Base-by-base conservation (phyloP, 2,888 invertebrate species). In the Synergus itoensis region DNA sequence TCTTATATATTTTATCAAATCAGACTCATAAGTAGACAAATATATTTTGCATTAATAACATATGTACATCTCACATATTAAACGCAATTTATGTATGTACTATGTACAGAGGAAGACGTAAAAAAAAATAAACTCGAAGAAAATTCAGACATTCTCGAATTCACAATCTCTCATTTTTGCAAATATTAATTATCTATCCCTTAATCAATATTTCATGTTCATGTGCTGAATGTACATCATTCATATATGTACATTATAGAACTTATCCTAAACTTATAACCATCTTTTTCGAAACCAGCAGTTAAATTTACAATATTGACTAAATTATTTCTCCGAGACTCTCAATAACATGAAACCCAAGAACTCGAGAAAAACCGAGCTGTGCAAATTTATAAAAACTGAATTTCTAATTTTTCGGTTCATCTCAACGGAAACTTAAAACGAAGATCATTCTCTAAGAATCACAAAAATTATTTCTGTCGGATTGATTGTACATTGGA, bases 111-210 rank as follows among this genome's bases (percentile, higher is more conserved):
- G 83, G 82, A 84, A 84, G 84, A 83, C 83, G 76, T 84, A 84
- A 84, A 81, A 83, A 83, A 84, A 84, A 85, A 81, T 81, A 86
- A 85, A 82, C 81, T 81, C 79, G 79, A 80, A 81, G 81, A 81
- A 80, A 78, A 57, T 83, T 64, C 82, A 82, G 86, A 85, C 81
- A 86, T 84, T 81, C 75, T 83, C 82, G 84, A 83, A 82, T 78
- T 83, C 45, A 45, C 80, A 73, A 76, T 80, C 64, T 76, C 65
- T 73, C 36, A 16, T 53, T 11, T 48, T 40, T 48, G n/a, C 36
- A 36, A 53, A 48, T 36, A 36, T 28, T 16, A 53, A 48, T 73
- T n/a, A 28, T 28, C 28, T 53, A 5, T n/a, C 53, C 48, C 36
- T 73, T 36, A 73, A 48, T 28, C 60, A 21, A 53, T 53, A 48